phyloP scores from a whole-genome alignment of 2,113 vertebrate genomes.

The Alaudala cheleensis region DNA sequence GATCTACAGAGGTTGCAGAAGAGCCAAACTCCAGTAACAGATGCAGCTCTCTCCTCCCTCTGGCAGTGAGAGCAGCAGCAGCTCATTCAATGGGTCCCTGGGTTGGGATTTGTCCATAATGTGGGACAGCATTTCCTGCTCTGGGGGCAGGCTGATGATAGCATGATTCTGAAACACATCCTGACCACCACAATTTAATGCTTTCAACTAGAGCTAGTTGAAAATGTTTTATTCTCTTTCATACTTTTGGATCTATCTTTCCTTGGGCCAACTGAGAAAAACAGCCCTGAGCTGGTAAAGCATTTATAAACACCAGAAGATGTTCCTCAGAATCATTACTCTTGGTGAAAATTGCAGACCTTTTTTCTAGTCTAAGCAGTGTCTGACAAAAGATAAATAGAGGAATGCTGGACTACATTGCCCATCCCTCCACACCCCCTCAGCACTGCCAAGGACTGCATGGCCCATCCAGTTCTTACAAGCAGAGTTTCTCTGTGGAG shows the following conservation, averaged over 20 bases:
- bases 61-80: neutral
- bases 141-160: neutral
- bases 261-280: neutral
- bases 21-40: neutral
- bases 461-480: neutral
- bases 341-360: neutral
- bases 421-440: neutral
- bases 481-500: neutral
- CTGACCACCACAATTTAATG: neutral
- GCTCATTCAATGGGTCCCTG: neutral
- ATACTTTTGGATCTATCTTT: neutral
- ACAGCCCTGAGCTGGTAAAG: neutral
- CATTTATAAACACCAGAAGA: neutral
- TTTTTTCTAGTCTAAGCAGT: constrained; percentile 8
- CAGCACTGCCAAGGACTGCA: neutral
- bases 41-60: neutral
- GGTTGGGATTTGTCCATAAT: neutral
- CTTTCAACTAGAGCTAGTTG: neutral
- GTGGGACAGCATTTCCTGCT: neutral
- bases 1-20: neutral
- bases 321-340: neutral
- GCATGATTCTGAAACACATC: neutral
- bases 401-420: neutral
- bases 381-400: constrained; percentile 16
- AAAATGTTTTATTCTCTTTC: neutral